These are phyloP conservation scores for Esox masquinongy DNA, from an alignment of 2,797 vertebrate species.

Conservation along the genomic window DNA sequence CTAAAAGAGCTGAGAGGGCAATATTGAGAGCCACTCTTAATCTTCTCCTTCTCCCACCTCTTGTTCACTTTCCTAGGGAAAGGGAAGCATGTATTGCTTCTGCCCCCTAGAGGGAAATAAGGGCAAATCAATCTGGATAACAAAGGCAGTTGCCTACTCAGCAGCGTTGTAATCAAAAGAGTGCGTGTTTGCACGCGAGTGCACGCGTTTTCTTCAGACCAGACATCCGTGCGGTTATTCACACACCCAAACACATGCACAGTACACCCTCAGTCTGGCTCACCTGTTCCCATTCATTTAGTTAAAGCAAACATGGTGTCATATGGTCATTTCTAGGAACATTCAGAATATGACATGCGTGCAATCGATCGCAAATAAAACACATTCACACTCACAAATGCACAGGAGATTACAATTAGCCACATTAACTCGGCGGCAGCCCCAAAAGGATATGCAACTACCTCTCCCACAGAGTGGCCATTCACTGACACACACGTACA, in stretches of 20 bases:
- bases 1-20: background rate
- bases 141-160: too few species aligned
- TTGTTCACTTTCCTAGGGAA: background rate
- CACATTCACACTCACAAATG: too few species aligned
- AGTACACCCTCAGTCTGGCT: background rate
- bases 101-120: constrained; percentile 44
- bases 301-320: background rate
- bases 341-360: too few species aligned
- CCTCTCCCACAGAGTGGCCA: constrained; percentile 57
- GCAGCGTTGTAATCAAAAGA: too few species aligned
- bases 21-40: too few species aligned
- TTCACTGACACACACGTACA: constrained; percentile 44
- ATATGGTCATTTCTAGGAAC: background rate
- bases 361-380: too few species aligned
- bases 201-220: background rate
- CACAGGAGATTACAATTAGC: constrained; percentile 40
- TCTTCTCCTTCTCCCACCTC: background rate
- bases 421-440: constrained; percentile 57
- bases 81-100: constrained; percentile 39
- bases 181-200: background rate
- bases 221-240: background rate
- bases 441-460: constrained; percentile 46
- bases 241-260: background rate
- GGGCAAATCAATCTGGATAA: too few species aligned
- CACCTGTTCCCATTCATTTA: background rate